These are phyloP conservation scores for Engraulis encrasicolus DNA, from an alignment of 2,113 vertebrate species.

Conservation along the genomic window DNA sequence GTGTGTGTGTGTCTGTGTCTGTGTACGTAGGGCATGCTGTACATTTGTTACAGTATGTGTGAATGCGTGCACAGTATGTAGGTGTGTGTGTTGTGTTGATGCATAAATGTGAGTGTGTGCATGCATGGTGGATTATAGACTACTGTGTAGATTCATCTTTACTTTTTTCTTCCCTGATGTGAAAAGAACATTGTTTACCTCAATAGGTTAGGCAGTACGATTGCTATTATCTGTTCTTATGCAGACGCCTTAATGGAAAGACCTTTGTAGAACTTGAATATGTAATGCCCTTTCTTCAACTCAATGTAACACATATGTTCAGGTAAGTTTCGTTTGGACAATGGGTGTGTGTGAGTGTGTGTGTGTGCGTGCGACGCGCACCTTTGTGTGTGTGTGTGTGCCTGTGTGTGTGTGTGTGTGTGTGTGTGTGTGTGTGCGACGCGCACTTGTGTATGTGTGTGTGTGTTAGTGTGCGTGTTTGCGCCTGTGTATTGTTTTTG, in stretches of 20 bases:
- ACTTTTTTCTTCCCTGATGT: neutral
- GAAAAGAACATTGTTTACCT: neutral
- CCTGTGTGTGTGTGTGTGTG: neutral
- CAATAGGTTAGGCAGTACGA: too few relatives aligned
- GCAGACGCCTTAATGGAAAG: too few relatives aligned
- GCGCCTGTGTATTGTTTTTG: too few relatives aligned
- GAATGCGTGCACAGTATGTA: neutral
- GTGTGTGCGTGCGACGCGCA: too few relatives aligned
- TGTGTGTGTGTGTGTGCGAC: neutral
- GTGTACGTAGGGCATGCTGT: neutral
- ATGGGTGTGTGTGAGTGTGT: constrained; percentile 1
- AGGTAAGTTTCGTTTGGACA: too few relatives aligned
- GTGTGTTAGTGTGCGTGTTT: too few relatives aligned
- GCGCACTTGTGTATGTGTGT: neutral
- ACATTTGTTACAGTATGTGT: neutral
- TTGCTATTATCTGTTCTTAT: too few relatives aligned
- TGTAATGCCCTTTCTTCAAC: too few relatives aligned
- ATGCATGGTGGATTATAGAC: neutral
- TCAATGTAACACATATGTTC: too few relatives aligned
- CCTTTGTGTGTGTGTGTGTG: neutral
- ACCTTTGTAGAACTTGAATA: too few relatives aligned
- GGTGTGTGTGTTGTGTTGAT: neutral
- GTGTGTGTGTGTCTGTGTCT: neutral
- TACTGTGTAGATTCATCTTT: too few relatives aligned
- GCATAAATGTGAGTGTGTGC: neutral